Evolutionary conservation across 64 coral and sea anemone species (phyloP).

Genomic region (Montipora efflorescens): DNA sequence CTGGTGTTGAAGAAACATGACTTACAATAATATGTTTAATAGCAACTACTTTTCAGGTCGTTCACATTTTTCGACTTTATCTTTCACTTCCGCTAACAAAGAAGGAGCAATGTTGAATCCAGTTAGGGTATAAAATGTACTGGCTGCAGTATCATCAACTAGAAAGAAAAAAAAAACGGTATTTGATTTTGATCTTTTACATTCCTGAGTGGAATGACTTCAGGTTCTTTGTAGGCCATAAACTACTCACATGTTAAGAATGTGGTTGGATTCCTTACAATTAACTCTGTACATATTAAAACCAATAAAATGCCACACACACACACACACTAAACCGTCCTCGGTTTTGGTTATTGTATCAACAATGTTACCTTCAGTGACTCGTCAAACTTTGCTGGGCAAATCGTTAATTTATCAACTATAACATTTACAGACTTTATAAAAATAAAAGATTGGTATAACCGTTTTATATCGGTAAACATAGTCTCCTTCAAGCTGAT

Average conservation of each 20-base stretch:
- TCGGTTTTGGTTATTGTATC: neutral
- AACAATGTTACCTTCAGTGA: too few species aligned
- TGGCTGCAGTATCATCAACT: neutral
- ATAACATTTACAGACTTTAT: too few species aligned
- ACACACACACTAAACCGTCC: neutral
- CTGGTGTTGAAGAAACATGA: neutral
- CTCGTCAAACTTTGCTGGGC: too few species aligned
- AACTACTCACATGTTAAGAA: slow-evolving; percentile 23
- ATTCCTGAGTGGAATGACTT: slow-evolving; percentile 33
- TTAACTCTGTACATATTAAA: slow-evolving; percentile 11
- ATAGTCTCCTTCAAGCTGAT: too few species aligned
- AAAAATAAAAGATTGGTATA: too few species aligned
- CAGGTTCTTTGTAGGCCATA: slow-evolving; percentile 30
- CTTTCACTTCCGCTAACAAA: neutral
- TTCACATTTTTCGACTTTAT: neutral
- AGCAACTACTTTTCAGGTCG: neutral
- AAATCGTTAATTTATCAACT: too few species aligned
- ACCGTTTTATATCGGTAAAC: too few species aligned
- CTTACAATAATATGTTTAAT: neutral
- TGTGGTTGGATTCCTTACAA: neutral
- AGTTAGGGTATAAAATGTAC: neutral
- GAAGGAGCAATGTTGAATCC: neutral
- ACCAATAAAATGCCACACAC: neutral
- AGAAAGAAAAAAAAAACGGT: neutral
- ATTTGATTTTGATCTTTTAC: slow-evolving; percentile 7